phyloP scores from a whole-genome alignment of 2,113 vertebrate genomes.

The Campylomormyrus numenius region DNA sequence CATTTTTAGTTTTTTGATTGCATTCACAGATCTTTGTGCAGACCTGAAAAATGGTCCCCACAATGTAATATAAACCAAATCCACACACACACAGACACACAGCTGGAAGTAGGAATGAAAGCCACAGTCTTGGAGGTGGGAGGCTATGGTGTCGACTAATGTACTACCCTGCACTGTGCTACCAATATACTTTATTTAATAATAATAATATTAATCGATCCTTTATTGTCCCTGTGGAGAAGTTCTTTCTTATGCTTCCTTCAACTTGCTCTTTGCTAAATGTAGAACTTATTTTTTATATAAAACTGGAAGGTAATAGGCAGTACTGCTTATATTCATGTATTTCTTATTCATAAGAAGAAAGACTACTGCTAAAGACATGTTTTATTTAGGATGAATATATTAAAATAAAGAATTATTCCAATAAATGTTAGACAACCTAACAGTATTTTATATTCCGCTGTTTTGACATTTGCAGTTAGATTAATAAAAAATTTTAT shows the following conservation, averaged over 20 bases:
- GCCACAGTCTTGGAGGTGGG: neutral
- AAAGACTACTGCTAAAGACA: neutral
- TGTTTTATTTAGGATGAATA: neutral
- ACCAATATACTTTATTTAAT: neutral
- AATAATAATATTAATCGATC: neutral
- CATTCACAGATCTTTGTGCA: too few relatives aligned
- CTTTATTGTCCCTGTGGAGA: too few relatives aligned
- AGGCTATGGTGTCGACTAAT: neutral
- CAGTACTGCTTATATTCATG: neutral
- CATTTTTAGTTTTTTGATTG: too few relatives aligned
- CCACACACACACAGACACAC: neutral
- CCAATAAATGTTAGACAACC: neutral
- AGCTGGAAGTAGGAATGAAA: neutral
- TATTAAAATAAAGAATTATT: neutral
- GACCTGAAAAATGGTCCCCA: too few relatives aligned
- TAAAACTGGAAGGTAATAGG: neutral
- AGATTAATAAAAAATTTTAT: neutral
- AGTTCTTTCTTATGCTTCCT: too few relatives aligned
- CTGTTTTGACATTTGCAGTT: neutral
- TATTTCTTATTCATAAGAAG: neutral
- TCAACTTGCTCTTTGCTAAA: too few relatives aligned
- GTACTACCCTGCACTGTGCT: neutral
- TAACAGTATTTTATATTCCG: neutral
- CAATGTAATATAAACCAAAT: neutral
- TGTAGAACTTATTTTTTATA: neutral